Conservation (phyloP, 1,140 invertebrate species). For the Platyscapa corneri region DNA sequence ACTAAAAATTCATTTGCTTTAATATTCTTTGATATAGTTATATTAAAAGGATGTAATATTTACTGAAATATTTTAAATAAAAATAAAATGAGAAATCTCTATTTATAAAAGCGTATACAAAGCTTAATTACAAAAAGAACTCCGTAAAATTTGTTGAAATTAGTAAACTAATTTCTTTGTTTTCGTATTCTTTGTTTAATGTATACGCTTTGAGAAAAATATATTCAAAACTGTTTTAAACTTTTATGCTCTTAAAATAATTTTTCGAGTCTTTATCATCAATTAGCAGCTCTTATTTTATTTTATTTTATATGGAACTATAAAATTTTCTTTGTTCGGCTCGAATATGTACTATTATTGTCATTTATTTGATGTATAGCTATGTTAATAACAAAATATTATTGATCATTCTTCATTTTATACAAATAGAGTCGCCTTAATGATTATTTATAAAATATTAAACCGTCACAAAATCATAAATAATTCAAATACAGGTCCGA, state of each 20-base stretch:
- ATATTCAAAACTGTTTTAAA: not conserved
- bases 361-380: not conserved
- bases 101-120: not conserved
- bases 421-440: too few relatives aligned
- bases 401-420: too few relatives aligned
- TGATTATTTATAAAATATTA: too few relatives aligned
- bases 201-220: not conserved
- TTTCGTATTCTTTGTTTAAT: not conserved
- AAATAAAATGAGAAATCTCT: not conserved
- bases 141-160: slow-evolving; percentile 8
- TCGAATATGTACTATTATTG: not conserved
- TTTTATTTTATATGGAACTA: not conserved
- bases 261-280: not conserved
- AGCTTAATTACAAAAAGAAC: not conserved
- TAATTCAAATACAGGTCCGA: too few relatives aligned
- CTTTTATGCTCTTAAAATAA: not conserved
- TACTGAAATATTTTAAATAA: not conserved
- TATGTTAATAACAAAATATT: too few relatives aligned
- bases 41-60: not conserved
- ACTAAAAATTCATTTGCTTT: too few relatives aligned
- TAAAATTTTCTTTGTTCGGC: not conserved
- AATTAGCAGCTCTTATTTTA: not conserved
- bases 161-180: slow-evolving; percentile 11
- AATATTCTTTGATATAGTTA: too few relatives aligned
- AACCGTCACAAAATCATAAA: too few relatives aligned